Conservation (phyloP, 2,888 invertebrate species). For the Standfussiana lucernea region DNA sequence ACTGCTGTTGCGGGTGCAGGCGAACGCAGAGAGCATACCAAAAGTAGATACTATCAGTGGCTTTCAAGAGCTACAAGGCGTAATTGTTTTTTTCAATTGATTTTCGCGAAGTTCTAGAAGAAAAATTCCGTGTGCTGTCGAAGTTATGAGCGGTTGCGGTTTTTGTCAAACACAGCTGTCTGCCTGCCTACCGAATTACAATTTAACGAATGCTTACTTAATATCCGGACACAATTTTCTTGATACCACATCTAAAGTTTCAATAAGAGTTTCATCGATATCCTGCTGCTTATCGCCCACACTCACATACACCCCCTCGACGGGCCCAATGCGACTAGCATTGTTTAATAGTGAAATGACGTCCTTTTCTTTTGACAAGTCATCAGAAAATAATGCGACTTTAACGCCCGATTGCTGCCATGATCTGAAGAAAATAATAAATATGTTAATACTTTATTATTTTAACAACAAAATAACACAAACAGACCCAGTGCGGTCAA, state of each 20-base stretch:
- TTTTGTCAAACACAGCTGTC: not conserved
- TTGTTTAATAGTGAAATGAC: conserved; percentile 26
- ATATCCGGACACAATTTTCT: conserved; percentile 44
- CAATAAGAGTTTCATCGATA: conserved; percentile 22
- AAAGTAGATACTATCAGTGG: not conserved
- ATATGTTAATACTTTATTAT: not conserved
- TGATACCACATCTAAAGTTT: conserved; percentile 33
- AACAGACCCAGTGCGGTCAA: not conserved
- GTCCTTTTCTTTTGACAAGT: conserved; percentile 25
- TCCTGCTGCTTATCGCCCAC: conserved; percentile 26
- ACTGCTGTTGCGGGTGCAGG: not conserved
- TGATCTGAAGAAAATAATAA: conserved; percentile 17
- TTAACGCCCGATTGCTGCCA: conserved; percentile 52
- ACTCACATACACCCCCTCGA: conserved; percentile 54
- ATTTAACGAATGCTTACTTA: conserved; percentile 35
- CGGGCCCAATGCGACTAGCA: conserved; percentile 21
- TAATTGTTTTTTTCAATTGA: not conserved
- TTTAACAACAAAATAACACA: not conserved
- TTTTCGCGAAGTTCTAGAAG: not conserved
- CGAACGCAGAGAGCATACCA: not conserved
- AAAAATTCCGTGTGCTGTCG: not conserved
- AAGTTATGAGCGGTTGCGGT: not conserved
- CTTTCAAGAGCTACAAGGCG: not conserved
- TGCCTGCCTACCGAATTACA: not conserved
- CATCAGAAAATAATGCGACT: conserved; percentile 25